phyloP scores from a whole-genome alignment of 1,140 invertebrate genomes.

The Hyposmocoma kahamanoa region DNA sequence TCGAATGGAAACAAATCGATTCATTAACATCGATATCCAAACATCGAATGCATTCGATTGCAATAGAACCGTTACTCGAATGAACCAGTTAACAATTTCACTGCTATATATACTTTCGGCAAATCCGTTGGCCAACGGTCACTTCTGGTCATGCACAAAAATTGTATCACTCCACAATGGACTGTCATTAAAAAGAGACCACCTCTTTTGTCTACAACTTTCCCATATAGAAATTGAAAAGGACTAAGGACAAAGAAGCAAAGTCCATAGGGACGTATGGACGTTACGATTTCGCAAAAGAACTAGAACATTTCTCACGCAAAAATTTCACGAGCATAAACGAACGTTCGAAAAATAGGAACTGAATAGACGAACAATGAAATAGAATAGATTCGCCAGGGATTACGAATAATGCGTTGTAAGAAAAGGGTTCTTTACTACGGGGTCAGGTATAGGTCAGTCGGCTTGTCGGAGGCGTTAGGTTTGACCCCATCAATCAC shows the following conservation, averaged over 20 bases:
- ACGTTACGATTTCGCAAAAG: slow-evolving; percentile 70
- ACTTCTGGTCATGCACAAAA: slow-evolving; percentile 37
- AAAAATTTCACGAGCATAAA: too few species aligned
- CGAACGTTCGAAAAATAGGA: slow-evolving; percentile 38
- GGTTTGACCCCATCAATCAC: slow-evolving; percentile 62
- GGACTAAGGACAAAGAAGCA: slow-evolving; percentile 26
- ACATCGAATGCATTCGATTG: too few species aligned
- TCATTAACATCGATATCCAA: too few species aligned
- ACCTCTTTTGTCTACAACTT: slow-evolving; percentile 61
- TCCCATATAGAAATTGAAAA: too few species aligned
- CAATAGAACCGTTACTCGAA: too few species aligned
- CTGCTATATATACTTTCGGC: slow-evolving; percentile 55
- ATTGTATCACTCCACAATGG: slow-evolving; percentile 59
- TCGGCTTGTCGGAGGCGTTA: slow-evolving; percentile 22
- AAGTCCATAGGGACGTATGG: slow-evolving; percentile 23
- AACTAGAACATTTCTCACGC: slow-evolving; percentile 66
- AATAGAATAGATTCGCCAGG: slow-evolving; percentile 69
- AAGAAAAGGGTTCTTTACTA: slow-evolving; percentile 62
- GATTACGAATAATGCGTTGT: slow-evolving; percentile 69
- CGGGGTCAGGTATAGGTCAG: slow-evolving; percentile 62
- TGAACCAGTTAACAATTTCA: too few species aligned
- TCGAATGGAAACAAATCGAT: too few species aligned
- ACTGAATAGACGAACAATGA: slow-evolving; percentile 52
- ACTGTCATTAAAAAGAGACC: slow-evolving; percentile 70
- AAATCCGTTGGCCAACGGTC: slow-evolving; percentile 67